Conservation (phyloP, 1,140 invertebrate genomes). For the Nylanderia fulva region DNA sequence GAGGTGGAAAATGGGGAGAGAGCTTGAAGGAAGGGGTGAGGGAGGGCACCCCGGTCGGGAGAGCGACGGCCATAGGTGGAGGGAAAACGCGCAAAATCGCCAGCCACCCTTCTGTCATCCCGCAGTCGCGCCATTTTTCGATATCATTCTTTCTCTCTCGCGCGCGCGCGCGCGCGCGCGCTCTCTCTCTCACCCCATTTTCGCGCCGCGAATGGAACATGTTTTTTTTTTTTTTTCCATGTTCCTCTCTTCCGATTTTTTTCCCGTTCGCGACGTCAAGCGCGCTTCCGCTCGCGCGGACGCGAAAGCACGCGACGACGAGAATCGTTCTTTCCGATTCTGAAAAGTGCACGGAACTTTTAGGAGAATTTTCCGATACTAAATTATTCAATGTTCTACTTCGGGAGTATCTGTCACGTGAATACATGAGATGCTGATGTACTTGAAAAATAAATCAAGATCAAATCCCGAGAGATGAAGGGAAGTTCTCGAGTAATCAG, state of each 20-base stretch:
- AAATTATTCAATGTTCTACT: slow-evolving; percentile 16
- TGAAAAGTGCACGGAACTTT: slow-evolving; percentile 1
- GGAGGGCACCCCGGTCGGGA: slow-evolving; percentile 38
- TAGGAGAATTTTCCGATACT: slow-evolving; percentile 15
- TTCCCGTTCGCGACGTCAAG: slow-evolving; percentile 28
- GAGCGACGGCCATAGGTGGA: slow-evolving; percentile 65
- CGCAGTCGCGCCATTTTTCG: slow-evolving; percentile 71
- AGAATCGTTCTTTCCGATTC: slow-evolving; percentile 20
- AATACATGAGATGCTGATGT: no score
- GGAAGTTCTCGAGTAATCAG: not conserved
- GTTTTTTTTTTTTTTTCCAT: slow-evolving; percentile 38
- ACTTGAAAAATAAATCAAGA: not conserved
- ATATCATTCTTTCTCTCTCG: slow-evolving; percentile 57
- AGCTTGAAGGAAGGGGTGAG: slow-evolving; percentile 36
- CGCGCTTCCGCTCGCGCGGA: slow-evolving; percentile 47
- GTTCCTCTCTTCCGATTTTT: slow-evolving; percentile 45
- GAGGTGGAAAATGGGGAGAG: slow-evolving; percentile 9
- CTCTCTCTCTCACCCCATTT: not conserved
- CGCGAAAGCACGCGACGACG: slow-evolving; percentile 29
- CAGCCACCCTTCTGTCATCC: slow-evolving; percentile 46
- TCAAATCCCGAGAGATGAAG: not conserved
- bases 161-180: no score
- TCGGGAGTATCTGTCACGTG: not conserved
- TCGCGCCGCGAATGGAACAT: slow-evolving; percentile 36
- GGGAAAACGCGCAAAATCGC: slow-evolving; percentile 71